These are phyloP conservation scores for Adoxophyes honmai DNA, from an alignment of 1,140 invertebrate species.

Conservation along the genomic window DNA sequence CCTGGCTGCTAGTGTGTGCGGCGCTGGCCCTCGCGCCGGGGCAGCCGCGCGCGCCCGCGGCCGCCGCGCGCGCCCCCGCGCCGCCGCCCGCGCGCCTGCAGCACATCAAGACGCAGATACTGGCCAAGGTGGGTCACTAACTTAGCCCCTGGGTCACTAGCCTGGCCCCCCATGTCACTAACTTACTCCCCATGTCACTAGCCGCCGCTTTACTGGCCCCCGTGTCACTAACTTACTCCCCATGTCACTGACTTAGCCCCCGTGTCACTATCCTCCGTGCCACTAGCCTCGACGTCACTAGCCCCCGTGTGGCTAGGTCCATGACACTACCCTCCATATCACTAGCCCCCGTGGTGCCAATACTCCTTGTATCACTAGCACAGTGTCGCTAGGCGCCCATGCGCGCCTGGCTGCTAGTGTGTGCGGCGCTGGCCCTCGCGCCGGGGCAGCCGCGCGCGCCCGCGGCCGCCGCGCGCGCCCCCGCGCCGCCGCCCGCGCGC, in stretches of 20 bases:
- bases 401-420: conserved; percentile 67
- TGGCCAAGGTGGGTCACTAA: conserved; percentile 61
- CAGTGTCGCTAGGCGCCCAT: conserved; percentile 70
- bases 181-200: too few species aligned
- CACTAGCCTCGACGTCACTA: too few species aligned
- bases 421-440: conserved; percentile 68
- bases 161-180: too few species aligned
- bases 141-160: too few species aligned
- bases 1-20: conserved; percentile 66
- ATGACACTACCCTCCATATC: too few species aligned
- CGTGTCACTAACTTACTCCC: too few species aligned
- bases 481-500: conserved; percentile 22
- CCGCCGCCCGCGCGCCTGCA: conserved; percentile 35
- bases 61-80: conserved; percentile 35
- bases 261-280: too few species aligned
- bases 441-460: conserved; percentile 51
- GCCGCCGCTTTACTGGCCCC: too few species aligned
- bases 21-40: conserved; percentile 64
- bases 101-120: conserved; percentile 65
- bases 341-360: too few species aligned
- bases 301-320: too few species aligned
- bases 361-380: too few species aligned
- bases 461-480: conserved; percentile 41
- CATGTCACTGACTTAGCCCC: too few species aligned
- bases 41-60: conserved; percentile 51